Conservation (phyloP, 1,140 invertebrate genomes). For the Heliconius nattereri region DNA sequence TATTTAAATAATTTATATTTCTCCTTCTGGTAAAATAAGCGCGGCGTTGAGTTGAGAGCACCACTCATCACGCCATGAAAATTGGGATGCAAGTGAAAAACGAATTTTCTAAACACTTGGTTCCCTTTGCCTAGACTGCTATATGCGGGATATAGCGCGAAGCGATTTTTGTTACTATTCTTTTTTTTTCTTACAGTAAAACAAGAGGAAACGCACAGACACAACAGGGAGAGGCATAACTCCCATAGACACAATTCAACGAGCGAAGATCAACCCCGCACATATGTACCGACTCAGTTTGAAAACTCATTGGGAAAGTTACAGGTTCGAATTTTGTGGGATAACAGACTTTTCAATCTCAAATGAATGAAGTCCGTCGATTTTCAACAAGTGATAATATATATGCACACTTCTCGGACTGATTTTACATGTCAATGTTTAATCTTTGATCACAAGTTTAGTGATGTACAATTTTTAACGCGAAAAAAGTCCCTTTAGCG, state of each 20-base stretch:
- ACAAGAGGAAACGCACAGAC: conserved; percentile 53
- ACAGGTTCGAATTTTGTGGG: conserved; percentile 47
- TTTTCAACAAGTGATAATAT: too few species aligned
- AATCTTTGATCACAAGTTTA: too few species aligned
- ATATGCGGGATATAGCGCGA: not conserved
- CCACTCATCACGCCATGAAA: not conserved
- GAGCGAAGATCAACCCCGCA: conserved; percentile 80
- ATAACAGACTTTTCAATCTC: too few species aligned
- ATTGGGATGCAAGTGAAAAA: not conserved
- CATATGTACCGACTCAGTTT: conserved; percentile 91
- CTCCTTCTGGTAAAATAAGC: not conserved
- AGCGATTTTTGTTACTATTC: not conserved
- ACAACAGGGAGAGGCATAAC: conserved; percentile 77
- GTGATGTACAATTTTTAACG: too few species aligned
- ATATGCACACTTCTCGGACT: too few species aligned
- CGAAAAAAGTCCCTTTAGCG: too few species aligned
- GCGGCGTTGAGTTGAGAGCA: not conserved
- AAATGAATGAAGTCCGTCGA: too few species aligned
- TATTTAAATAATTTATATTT: not conserved
- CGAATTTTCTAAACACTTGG: not conserved
- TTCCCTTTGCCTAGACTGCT: not conserved
- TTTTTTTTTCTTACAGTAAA: conserved; percentile 46
- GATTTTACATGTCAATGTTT: too few species aligned
- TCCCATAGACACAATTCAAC: conserved; percentile 79
- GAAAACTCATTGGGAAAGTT: conserved; percentile 90